Conservation (phyloP, 2,113 vertebrate species). For the Ochotona curzoniae region DNA sequence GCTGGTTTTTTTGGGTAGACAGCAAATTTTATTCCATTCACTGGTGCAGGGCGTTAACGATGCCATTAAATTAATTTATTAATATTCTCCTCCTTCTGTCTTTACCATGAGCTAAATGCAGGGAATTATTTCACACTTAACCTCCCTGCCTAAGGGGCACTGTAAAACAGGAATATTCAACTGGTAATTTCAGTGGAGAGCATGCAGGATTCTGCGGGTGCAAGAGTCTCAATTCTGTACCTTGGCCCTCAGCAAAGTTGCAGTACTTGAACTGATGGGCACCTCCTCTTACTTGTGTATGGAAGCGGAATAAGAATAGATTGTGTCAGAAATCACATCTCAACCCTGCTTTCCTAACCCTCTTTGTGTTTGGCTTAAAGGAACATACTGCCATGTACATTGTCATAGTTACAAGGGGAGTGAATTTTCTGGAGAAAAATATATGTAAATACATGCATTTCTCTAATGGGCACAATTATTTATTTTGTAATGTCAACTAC, state of each 20-base stretch:
- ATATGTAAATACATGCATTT: background rate
- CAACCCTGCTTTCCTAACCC: background rate
- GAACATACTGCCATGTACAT: background rate
- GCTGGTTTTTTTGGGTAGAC: conserved; percentile 50
- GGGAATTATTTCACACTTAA: conserved; percentile 48
- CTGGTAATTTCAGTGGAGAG: conserved; percentile 62
- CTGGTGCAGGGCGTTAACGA: background rate
- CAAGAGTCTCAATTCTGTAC: conserved; percentile 35
- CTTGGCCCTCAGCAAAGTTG: background rate
- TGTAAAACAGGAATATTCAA: conserved; percentile 52
- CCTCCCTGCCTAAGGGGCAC: conserved; percentile 10
- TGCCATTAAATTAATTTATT: conserved; percentile 58
- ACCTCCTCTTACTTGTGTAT: conserved; percentile 55
- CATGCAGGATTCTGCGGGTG: conserved; percentile 40
- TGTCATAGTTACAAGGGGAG: conserved; percentile 17
- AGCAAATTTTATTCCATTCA: conserved; percentile 63
- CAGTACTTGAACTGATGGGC: background rate
- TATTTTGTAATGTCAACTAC: conserved; percentile 41
- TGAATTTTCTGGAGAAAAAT: conserved; percentile 51
- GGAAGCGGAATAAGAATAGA: conserved; percentile 34
- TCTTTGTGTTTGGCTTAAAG: conserved; percentile 24
- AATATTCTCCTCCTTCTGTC: background rate
- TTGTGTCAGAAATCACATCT: background rate
- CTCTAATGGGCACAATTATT: background rate
- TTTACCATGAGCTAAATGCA: conserved; percentile 15